phyloP scores from a whole-genome alignment of 2,797 vertebrate species.

The Xenops minutus region DNA sequence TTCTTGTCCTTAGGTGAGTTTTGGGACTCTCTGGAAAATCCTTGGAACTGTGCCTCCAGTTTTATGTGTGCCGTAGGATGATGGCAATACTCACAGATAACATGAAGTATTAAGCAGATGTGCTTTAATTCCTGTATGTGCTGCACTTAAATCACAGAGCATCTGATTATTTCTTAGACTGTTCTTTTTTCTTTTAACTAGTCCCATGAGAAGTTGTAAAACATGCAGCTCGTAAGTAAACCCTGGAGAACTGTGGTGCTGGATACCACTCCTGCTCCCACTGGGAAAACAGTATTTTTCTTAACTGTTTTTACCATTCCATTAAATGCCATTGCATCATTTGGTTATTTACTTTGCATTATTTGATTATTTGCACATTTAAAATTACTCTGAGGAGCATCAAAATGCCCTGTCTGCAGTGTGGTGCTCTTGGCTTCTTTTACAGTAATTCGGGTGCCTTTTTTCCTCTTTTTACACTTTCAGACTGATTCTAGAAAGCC shows the following conservation, averaged over 20 bases:
- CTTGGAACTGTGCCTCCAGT: not conserved
- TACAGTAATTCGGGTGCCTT: not conserved
- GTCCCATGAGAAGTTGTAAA: not conserved
- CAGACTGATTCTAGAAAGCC: not conserved
- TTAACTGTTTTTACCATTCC: not conserved
- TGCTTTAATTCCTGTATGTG: not conserved
- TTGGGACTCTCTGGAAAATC: not conserved
- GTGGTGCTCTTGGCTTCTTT: not conserved
- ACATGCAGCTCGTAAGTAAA: not conserved
- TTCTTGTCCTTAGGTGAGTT: not conserved
- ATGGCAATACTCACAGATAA: accelerated
- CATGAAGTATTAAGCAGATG: accelerated
- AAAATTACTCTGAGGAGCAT: not conserved
- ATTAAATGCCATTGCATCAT: not conserved
- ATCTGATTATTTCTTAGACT: not conserved
- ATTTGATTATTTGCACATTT: not conserved
- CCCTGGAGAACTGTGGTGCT: not conserved
- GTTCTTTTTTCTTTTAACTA: not conserved
- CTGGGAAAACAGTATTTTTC: not conserved
- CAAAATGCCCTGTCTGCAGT: not conserved
- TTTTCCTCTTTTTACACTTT: not conserved
- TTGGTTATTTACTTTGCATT: not conserved
- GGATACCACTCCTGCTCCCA: not conserved
- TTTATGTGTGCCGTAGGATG: not conserved
- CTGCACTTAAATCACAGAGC: not conserved